Conservation (phyloP, 1,140 invertebrate species). For the Zaprionus inermis region DNA sequence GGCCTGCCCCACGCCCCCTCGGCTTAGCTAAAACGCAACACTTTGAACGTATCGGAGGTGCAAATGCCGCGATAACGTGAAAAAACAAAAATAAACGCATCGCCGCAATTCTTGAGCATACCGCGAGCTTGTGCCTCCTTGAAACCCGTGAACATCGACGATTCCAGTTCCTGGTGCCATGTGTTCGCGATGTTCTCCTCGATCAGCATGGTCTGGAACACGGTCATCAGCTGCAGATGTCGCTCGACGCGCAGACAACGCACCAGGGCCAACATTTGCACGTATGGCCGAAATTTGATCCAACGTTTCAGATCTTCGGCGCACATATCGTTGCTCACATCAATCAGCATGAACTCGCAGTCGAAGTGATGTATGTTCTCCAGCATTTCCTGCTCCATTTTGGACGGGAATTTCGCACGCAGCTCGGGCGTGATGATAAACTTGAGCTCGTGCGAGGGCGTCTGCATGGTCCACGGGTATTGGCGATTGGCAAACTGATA, state of each 20-base stretch:
- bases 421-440: slow-evolving; percentile 48
- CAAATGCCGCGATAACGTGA: slow-evolving; percentile 61
- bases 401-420: slow-evolving; percentile 19
- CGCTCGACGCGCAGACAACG: slow-evolving; percentile 56
- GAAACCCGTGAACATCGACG: slow-evolving; percentile 45
- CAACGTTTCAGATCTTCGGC: slow-evolving; percentile 60
- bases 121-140: slow-evolving; percentile 40
- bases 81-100: slow-evolving; percentile 68
- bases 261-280: slow-evolving; percentile 55
- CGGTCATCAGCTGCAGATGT: slow-evolving; percentile 55
- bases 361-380: slow-evolving; percentile 49
- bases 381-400: slow-evolving; percentile 55
- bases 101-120: slow-evolving; percentile 43
- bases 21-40: slow-evolving; percentile 44
- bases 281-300: slow-evolving; percentile 67
- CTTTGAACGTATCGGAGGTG: slow-evolving; percentile 58
- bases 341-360: slow-evolving; percentile 68
- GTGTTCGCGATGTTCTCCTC: slow-evolving; percentile 52
- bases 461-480: slow-evolving; percentile 75
- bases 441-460: slow-evolving; percentile 44
- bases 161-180: slow-evolving; percentile 67
- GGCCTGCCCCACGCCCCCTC: background rate
- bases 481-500: slow-evolving; percentile 64
- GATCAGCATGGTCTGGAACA: slow-evolving; percentile 52
- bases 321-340: slow-evolving; percentile 55